Conservation (phyloP, 1,140 invertebrate genomes). For the Euschistus heros region DNA sequence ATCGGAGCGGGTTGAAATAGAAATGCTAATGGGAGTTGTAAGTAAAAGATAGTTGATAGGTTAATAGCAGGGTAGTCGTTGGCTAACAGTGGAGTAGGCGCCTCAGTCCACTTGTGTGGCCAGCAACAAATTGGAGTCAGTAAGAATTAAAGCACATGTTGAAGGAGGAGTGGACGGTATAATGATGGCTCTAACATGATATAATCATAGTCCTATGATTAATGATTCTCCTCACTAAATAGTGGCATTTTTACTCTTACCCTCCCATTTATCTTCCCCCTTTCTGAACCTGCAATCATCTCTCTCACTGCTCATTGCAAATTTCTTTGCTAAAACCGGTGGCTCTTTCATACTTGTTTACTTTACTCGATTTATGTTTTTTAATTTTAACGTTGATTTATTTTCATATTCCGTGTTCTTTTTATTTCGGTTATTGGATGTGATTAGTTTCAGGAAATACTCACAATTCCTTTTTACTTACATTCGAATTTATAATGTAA, state of each 20-base stretch:
- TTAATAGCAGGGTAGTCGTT: conserved; percentile 20
- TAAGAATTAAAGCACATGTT: conserved; percentile 24
- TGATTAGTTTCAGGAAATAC: no score
- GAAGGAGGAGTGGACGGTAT: conserved; percentile 14
- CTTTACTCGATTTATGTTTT: no score
- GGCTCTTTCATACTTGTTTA: neutral
- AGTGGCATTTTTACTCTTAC: conserved; percentile 19
- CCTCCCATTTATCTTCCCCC: neutral
- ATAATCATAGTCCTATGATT: conserved; percentile 21
- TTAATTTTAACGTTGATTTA: no score
- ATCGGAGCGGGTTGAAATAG: conserved; percentile 6
- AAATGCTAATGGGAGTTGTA: conserved; percentile 22
- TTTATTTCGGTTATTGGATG: no score
- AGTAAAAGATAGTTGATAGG: conserved; percentile 21
- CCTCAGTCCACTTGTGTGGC: conserved; percentile 19
- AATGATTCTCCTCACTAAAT: conserved; percentile 21
- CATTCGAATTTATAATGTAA: no score
- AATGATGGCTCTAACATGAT: conserved; percentile 20
- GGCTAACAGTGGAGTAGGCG: conserved; percentile 21
- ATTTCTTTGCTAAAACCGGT: neutral
- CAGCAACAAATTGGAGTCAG: conserved; percentile 23
- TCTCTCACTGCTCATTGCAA: neutral
- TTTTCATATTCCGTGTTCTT: no score
- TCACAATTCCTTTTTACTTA: no score
- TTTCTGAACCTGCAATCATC: conserved; percentile 3